These are phyloP conservation scores for Eidolon dupreanum DNA, from an alignment of 2,797 vertebrate genomes.

Conservation along the genomic window DNA sequence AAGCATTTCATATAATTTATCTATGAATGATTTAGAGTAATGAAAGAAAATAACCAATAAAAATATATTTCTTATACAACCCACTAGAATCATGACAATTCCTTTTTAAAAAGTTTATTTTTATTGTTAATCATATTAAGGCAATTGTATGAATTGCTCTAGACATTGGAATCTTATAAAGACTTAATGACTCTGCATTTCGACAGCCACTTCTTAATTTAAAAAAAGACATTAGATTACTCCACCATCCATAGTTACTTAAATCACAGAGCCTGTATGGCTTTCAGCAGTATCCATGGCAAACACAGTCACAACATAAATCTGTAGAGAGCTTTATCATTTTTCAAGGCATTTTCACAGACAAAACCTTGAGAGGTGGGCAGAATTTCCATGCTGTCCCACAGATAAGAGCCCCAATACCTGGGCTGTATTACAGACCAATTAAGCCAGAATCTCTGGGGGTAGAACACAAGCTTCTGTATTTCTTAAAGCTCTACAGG, in stretches of 20 bases:
- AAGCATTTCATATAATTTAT: neutral
- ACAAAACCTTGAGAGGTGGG: neutral
- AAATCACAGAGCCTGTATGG: neutral
- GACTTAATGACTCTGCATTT: neutral
- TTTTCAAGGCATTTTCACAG: slow-evolving; percentile 25
- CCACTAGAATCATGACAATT: neutral
- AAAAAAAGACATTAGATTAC: slow-evolving; percentile 11
- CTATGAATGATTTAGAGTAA: neutral
- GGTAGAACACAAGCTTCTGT: neutral
- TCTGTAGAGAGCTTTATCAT: neutral
- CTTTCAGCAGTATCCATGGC: neutral
- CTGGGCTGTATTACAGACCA: neutral
- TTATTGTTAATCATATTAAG: slow-evolving; percentile 23
- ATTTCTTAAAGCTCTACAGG: neutral
- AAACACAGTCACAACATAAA: neutral
- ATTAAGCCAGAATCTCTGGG: neutral
- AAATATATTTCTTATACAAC: slow-evolving; percentile 29
- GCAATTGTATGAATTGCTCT: neutral
- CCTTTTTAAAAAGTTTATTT: slow-evolving; percentile 35
- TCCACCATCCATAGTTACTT: neutral
- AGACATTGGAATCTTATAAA: neutral
- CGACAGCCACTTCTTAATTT: neutral
- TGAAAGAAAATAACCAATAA: neutral
- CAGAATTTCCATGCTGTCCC: neutral
- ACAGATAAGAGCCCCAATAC: neutral